phyloP scores from a whole-genome alignment of 1,140 invertebrate species.

The Drosophila melanogaster region Release_6_plus_ISO1_MT NT_037436.4:21738001-21738500 shows the following conservation, averaged over 20 bases:
- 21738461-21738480: slow-evolving; percentile 43
- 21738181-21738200: slow-evolving; percentile 65
- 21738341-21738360: slow-evolving; percentile 40
- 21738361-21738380: slow-evolving; percentile 28
- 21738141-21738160: slow-evolving; percentile 19
- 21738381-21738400: slow-evolving; percentile 4
- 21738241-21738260: slow-evolving; percentile 74
- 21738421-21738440: slow-evolving; percentile 49
- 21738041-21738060: slow-evolving; percentile 6
- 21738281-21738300: slow-evolving; percentile 57
- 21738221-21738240: slow-evolving; percentile 77
- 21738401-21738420: slow-evolving; percentile 20
- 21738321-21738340: slow-evolving; percentile 23
- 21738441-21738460: slow-evolving; percentile 60
- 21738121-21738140: slow-evolving; percentile 27
- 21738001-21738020: slow-evolving; percentile 1
- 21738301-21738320: slow-evolving; percentile 25
- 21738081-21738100: slow-evolving; percentile 72
- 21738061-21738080: slow-evolving; percentile 45
- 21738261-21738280: slow-evolving; percentile 75
- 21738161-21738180: slow-evolving; percentile 68
- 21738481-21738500: slow-evolving; percentile 25
- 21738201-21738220: slow-evolving; percentile 58
- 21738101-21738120: slow-evolving; percentile 65
- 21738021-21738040: slow-evolving; percentile 58